Conservation (phyloP, 2,797 vertebrate genomes). For the Sebastes matsubarae region DNA sequence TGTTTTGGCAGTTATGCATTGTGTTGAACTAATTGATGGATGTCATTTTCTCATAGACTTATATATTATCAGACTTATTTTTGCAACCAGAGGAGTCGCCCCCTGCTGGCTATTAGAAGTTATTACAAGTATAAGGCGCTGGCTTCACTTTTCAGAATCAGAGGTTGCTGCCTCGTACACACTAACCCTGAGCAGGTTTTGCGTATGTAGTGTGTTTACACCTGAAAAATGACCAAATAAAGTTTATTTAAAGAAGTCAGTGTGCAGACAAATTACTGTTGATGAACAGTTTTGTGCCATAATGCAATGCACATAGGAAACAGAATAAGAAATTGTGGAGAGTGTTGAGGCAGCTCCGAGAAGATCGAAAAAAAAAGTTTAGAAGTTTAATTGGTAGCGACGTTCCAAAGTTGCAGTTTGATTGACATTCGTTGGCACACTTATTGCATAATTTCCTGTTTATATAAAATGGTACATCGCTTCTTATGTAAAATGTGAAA, state of each 20-base stretch:
- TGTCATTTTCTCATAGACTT: too few species aligned
- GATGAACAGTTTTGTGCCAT: not conserved
- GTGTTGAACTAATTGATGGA: too few species aligned
- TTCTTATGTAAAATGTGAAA: not conserved
- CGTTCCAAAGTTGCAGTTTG: not conserved
- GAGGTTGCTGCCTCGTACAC: too few species aligned
- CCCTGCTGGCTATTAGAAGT: too few species aligned
- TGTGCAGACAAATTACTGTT: not conserved
- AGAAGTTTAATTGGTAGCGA: not conserved
- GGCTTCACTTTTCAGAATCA: too few species aligned
- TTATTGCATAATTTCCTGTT: not conserved
- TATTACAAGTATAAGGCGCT: too few species aligned
- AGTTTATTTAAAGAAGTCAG: not conserved
- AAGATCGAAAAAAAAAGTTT: not conserved
- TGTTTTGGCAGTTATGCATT: not conserved
- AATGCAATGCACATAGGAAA: not conserved
- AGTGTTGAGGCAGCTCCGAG: not conserved
- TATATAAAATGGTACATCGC: not conserved
- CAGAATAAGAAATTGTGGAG: not conserved
- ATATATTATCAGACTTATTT: not conserved
- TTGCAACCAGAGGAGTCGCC: not conserved
- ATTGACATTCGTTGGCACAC: not conserved
- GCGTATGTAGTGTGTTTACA: too few species aligned
- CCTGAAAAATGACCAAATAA: not conserved
- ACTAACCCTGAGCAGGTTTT: too few species aligned